Evolutionary conservation across 2,888 invertebrate species (phyloP).

Genomic region (Eledone cirrhosa): DNA sequence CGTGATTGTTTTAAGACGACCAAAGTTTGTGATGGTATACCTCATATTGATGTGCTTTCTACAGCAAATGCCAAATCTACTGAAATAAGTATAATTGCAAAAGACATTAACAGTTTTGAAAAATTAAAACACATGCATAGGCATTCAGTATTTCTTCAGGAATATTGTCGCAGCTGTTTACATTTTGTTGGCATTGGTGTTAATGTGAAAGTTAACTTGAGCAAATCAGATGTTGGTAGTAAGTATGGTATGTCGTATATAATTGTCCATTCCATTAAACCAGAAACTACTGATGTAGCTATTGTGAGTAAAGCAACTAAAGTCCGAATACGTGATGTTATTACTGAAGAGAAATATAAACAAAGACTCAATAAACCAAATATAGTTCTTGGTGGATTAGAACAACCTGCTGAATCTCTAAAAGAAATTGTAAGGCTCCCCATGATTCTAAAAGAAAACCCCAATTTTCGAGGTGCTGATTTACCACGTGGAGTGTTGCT

Average conservation of each 20-base stretch:
- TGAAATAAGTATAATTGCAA: conserved; percentile 38
- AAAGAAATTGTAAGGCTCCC: conserved; percentile 47
- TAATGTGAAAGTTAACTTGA: background rate
- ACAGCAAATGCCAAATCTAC: conserved; percentile 32
- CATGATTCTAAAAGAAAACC: conserved; percentile 32
- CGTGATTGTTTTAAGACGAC: background rate
- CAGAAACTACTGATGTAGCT: conserved; percentile 32
- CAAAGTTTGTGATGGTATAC: background rate
- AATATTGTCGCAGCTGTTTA: conserved; percentile 43
- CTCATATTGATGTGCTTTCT: conserved; percentile 32
- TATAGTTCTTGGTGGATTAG: conserved; percentile 47
- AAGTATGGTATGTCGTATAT: conserved; percentile 49
- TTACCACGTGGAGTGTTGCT: conserved; percentile 53
- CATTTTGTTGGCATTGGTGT: conserved; percentile 22
- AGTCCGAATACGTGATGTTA: conserved; percentile 41
- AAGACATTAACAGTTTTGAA: conserved; percentile 35
- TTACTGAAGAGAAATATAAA: conserved; percentile 50
- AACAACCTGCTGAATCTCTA: conserved; percentile 42
- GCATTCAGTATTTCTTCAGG: conserved; percentile 31
- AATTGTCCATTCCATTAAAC: conserved; percentile 35
- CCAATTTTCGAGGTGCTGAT: conserved; percentile 36
- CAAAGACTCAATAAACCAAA: conserved; percentile 31
- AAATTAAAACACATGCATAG: conserved; percentile 27
- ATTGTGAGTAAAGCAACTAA: conserved; percentile 41
- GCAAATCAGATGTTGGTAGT: conserved; percentile 40